Evolutionary conservation across 1,140 invertebrate species (phyloP).

Genomic region (Luehdorfia chinensis): DNA sequence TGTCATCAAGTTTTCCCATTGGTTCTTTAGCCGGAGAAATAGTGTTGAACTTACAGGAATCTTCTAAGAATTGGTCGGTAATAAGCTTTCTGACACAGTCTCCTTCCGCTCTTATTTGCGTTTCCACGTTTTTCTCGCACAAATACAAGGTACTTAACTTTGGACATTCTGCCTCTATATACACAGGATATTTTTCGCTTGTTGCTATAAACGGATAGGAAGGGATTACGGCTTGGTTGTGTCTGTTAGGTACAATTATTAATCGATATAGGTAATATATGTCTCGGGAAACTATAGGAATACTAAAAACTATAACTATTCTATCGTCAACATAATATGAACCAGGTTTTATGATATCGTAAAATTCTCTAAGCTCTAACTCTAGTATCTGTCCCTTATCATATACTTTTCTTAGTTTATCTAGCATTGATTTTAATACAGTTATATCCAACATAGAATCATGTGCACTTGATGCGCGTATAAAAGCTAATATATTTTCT

Average conservation of each 20-base stretch:
- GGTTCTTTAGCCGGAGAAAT: constrained; percentile 23
- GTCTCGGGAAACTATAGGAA: constrained; percentile 27
- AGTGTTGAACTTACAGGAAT: constrained; percentile 21
- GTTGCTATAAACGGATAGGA: constrained; percentile 33
- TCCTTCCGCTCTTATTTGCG: constrained; percentile 19
- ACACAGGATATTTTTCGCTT: constrained; percentile 27
- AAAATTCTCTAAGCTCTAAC: constrained; percentile 33
- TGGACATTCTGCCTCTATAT: constrained; percentile 24
- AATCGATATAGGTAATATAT: constrained; percentile 27
- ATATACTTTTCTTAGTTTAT: constrained; percentile 28
- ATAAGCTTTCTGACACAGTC: constrained; percentile 30
- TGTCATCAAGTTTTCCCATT: constrained; percentile 30
- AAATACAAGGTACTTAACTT: constrained; percentile 26
- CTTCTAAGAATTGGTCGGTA: constrained; percentile 19
- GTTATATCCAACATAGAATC: constrained; percentile 29
- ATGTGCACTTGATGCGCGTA: constrained; percentile 23
- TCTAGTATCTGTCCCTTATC: constrained; percentile 22
- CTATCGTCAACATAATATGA: constrained; percentile 30
- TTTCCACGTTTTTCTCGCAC: constrained; percentile 19
- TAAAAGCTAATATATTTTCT: constrained; percentile 40
- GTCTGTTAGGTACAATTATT: constrained; percentile 27
- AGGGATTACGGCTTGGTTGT: constrained; percentile 29
- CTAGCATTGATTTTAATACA: constrained; percentile 17
- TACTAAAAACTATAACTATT: constrained; percentile 33
- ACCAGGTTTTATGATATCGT: constrained; percentile 33